Base-by-base conservation (phyloP, 2,797 vertebrate genomes). In the Dipus sagitta region DNA sequence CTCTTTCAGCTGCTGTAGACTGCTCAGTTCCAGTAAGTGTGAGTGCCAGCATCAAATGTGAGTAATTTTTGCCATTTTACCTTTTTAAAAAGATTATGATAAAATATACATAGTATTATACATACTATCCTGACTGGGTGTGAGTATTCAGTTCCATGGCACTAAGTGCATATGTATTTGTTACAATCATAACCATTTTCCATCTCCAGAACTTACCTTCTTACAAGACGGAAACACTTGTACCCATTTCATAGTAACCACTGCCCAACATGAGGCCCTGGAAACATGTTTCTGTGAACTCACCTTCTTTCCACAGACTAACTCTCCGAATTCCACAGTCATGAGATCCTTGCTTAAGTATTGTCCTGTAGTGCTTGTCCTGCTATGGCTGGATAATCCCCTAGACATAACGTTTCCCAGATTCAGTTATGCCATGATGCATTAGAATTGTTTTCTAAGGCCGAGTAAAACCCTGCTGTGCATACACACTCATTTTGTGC, bases 21-120 rank as follows among this genome's bases (percentile, higher is more conserved):
- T 98, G 98, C 96, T 99, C 99, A 54, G 90, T 98, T 80, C 99
- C 99, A 93, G 98, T 98, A 98, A 99, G 99, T 96, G 96, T 99
- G 96, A 92, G 96, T 67, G 90, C 97, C 80, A 99, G 98, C 97
- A 98, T 99, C 92, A 99, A 99, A 98, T 97, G 99, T 99, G 98
- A 99, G 99, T 99, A 95, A 84, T 93, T 75, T 95, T 62, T 88
- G 34, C 60, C 42, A 67, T 0, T 0, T 32, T 77, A 26, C 42
- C 82, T 94, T 86, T 96, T 75, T 9, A 5, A 74, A 95, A 28
- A 3, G 72, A 71, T 75, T 81, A 8, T 90, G 75, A 32, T 83
- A 58, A 76, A 38, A 17, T 71, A 47, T 20, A 87, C 13, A 52
- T 64, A 62, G 30, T 26, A 87, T 76, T 93, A 91, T 75, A 72